Conservation (phyloP, 2,113 vertebrate genomes). For the Rhodinocichla rosea region DNA sequence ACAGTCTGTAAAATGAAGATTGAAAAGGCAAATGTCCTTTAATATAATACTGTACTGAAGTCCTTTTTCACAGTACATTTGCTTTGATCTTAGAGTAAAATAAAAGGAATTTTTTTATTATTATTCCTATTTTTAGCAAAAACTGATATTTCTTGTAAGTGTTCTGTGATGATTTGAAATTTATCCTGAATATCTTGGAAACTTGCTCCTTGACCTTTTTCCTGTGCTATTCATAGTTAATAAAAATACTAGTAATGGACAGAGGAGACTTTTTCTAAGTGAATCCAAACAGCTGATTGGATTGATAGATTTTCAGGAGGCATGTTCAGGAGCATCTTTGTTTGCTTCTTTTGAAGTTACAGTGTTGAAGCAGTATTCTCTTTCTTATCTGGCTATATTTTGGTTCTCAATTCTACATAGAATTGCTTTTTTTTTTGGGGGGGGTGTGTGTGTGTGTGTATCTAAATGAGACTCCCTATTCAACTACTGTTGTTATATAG, state of each 20-base stretch:
- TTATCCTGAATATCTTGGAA: conserved; percentile 12
- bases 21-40: conserved; percentile 6
- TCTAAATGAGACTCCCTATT: not conserved
- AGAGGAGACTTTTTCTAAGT: not conserved
- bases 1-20: conserved; percentile 49
- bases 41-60: not conserved
- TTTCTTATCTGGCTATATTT: not conserved
- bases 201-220: not conserved
- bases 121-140: not conserved
- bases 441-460: not conserved
- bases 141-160: not conserved
- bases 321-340: not conserved
- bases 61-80: conserved; percentile 44
- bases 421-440: not conserved
- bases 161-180: not conserved
- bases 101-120: conserved; percentile 25
- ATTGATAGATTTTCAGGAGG: not conserved
- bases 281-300: not conserved
- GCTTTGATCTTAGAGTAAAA: conserved; percentile 31
- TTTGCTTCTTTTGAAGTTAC: not conserved
- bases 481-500: not conserved
- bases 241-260: not conserved
- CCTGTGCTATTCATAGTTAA: not conserved
- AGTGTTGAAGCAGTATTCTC: not conserved
- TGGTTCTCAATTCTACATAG: not conserved